A percentile compares a stretch with the other conserved stretches of the same genome.
Conservation (phyloP, 53 echinoderm and acorn worm genomes). For the Zoroaster sp. region DNA sequence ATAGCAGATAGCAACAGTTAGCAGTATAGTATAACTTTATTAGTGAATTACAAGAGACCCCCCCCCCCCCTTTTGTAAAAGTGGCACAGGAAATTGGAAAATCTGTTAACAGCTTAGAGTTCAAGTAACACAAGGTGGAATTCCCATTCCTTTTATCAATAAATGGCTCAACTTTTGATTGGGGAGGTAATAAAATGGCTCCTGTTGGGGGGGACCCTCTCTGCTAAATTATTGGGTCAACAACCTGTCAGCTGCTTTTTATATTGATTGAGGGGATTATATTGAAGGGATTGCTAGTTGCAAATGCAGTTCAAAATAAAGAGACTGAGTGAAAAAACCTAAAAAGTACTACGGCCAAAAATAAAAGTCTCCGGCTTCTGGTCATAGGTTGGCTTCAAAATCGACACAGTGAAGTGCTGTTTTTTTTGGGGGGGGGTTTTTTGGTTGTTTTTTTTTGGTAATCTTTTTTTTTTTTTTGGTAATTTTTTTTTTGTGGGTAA, state of each 20-base stretch:
- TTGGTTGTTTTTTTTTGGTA: no score
- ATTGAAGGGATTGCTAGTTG: neutral
- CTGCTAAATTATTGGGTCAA: neutral
- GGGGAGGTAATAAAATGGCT: neutral
- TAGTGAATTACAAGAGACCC: neutral
- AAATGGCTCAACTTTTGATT: neutral
- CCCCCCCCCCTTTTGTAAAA: neutral
- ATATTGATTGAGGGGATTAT: neutral
- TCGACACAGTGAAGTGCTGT: no score
- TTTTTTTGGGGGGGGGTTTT: no score
- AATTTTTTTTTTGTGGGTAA: no score
- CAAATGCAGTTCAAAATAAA: no score
- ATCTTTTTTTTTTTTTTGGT: no score
- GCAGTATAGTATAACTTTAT: no score
- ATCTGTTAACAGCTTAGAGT: neutral
- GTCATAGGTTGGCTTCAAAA: no score
- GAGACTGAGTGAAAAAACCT: no score
- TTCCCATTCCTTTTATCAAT: neutral
- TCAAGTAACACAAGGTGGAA: neutral
- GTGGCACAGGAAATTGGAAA: neutral
- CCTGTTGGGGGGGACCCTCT: neutral
- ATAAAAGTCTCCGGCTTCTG: no score
- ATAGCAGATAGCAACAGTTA: no score
- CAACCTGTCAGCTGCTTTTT: neutral
- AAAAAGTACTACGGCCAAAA: no score